Base-by-base conservation (phyloP, 2,888 invertebrate genomes). In the Sarcophaga rosellei region DNA sequence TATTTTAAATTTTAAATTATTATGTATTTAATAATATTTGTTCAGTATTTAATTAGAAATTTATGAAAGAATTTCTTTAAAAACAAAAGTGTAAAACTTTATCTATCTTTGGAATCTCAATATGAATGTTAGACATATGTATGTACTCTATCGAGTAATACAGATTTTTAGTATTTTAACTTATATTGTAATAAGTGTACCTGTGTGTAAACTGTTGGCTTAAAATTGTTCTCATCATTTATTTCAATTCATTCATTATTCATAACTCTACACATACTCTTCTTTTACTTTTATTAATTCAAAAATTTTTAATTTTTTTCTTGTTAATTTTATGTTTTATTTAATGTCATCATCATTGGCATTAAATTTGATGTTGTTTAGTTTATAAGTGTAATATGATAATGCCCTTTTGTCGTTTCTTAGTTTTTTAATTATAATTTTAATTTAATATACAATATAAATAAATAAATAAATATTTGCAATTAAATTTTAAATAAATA, bases 281-380 rank as follows among this genome's bases (percentile, higher is more conserved):
- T 35, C 35, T 8, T 35, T 35, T 35, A 1, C 2, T 35, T 35
- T 35, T 35, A 35, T 35, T 8, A 35, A 35, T 35, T 8, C 35
- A 35, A 35, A 35, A 35, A 8, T 3, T 35, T 35, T 35, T 35
- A 35, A 35, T 35, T 35, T 35, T 35, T 35, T 10, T 10, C 35
- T 8, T 10, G 35, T 35, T 35, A 35, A 35, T 35, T 35, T 35
- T 35, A 10, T 35, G 0, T 35, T 35, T 6, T 35, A 6, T 57
- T 62, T 35, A n/a, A 53, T 74, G 65, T 86, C 57, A 70, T 86
- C 10, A 35, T 35, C 0, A n/a, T n/a, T 78, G 77, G 81, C 81
- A 81, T 76, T 76, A 11, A 76, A 65, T 74, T 84, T 70, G 45
- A 81, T 86, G 81, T 86, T 86, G 66, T 78, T 84, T 84, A 84